These are phyloP conservation scores for Lacerta agilis DNA, from an alignment of 2,797 vertebrate species.

Conservation along the genomic window DNA sequence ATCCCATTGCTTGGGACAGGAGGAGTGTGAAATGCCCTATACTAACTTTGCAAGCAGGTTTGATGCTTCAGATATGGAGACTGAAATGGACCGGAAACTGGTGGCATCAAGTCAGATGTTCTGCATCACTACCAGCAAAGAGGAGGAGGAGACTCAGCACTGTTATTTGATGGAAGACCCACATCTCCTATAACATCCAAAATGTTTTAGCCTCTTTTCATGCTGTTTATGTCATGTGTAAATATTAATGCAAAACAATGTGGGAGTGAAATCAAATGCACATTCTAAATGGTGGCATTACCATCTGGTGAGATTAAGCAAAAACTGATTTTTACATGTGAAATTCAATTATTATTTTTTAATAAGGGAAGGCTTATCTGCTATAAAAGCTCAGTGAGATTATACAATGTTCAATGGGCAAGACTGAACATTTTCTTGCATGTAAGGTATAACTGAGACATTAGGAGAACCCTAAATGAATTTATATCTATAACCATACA, in stretches of 20 bases:
- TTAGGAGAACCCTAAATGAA: constrained; percentile 3
- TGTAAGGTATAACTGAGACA: not conserved
- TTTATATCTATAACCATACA: not conserved
- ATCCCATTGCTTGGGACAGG: no score
- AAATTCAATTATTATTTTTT: no score
- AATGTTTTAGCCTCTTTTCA: not conserved
- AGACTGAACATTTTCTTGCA: accelerated
- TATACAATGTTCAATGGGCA: not conserved
- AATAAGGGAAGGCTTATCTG: not conserved
- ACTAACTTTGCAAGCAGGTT: not conserved
- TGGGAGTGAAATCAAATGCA: not conserved
- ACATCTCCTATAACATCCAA: not conserved
- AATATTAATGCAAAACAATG: not conserved
- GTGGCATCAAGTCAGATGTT: not conserved
- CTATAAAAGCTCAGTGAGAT: not conserved
- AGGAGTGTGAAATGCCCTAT: not conserved
- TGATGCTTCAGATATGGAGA: not conserved
- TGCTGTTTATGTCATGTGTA: not conserved
- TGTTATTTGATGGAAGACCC: not conserved
- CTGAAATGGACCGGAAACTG: not conserved
- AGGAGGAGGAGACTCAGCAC: not conserved
- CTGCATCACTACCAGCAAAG: not conserved
- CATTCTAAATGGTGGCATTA: not conserved
- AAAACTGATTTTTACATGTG: not conserved
- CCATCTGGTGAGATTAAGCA: not conserved